Evolutionary conservation across 2,113 vertebrate species (phyloP).

Genomic region (Cheilinus undulatus): DNA sequence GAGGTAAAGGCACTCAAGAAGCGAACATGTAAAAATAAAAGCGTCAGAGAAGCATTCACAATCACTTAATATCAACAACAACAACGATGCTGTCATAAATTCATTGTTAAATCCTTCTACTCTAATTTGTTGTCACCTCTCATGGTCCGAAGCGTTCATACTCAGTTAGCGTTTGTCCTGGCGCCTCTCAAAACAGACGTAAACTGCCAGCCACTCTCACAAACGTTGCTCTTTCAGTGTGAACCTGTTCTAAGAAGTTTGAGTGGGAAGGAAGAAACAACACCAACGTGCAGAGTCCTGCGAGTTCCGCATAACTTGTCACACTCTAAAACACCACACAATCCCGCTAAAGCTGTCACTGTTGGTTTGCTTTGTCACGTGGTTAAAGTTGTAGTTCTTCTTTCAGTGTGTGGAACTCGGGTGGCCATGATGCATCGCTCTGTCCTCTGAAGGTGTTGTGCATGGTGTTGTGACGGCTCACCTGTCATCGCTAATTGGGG

Average conservation of each 20-base stretch:
- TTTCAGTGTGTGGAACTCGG: conserved; percentile 26
- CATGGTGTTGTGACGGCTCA: conserved; percentile 1
- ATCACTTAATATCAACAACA: conserved; percentile 7
- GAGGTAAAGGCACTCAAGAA: not conserved
- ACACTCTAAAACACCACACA: not conserved
- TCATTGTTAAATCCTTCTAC: not conserved
- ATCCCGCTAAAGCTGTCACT: conserved; percentile 29
- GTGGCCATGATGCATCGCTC: conserved; percentile 59
- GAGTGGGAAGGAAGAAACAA: conserved; percentile 64
- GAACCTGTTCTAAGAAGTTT: conserved; percentile 28
- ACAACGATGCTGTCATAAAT: not conserved
- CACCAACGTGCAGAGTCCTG: conserved; percentile 31
- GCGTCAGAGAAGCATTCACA: not conserved
- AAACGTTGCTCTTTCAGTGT: not conserved
- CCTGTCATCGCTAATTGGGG: conserved; percentile 21
- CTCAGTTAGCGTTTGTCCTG: not conserved
- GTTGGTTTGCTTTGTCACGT: conserved; percentile 44
- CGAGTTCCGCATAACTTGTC: conserved; percentile 71
- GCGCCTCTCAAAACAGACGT: not conserved
- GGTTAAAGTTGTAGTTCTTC: conserved; percentile 35
- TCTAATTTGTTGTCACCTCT: not conserved
- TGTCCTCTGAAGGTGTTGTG: not conserved
- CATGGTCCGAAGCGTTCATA: conserved; percentile 10
- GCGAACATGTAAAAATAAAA: not conserved
- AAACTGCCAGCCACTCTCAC: not conserved